phyloP scores from a whole-genome alignment of 2,888 invertebrate genomes.

The Anoncus sp. region DNA sequence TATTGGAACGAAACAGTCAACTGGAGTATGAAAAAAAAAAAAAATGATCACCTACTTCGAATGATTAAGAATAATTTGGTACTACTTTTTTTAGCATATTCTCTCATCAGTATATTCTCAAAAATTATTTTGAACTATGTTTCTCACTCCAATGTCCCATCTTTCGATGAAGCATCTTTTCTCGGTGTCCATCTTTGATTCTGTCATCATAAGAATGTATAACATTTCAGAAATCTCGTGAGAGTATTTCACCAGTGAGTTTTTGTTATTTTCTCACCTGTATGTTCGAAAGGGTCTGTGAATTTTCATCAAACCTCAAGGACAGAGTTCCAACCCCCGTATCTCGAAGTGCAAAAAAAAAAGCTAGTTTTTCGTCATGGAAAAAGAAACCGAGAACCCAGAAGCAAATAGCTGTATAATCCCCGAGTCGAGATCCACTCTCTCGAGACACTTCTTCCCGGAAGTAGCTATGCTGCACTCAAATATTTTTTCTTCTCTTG shows the following conservation, averaged over 20 bases:
- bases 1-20: not conserved
- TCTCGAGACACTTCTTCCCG: constrained; percentile 28
- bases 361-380: not conserved
- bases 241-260: constrained; percentile 4
- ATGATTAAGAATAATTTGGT: too few species aligned
- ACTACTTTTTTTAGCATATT: not conserved
- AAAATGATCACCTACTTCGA: too few species aligned
- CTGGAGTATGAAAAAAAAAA: too few species aligned
- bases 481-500: constrained; percentile 37
- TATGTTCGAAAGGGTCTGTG: constrained; percentile 11
- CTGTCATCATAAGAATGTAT: constrained; percentile 36
- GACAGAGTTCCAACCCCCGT: not conserved
- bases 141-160: not conserved
- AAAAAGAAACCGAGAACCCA: constrained; percentile 27
- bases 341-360: constrained; percentile 27
- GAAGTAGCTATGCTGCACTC: constrained; percentile 51
- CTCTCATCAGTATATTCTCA: not conserved
- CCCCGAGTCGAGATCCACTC: constrained; percentile 46
- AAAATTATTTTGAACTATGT: not conserved
- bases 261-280: constrained; percentile 1
- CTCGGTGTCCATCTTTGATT: not conserved
- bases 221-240: constrained; percentile 7
- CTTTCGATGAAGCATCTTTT: constrained; percentile 3
- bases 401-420: constrained; percentile 53
- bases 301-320: constrained; percentile 38